Evolutionary conservation across 2,888 invertebrate genomes (phyloP).

Genomic region (Chironomus riparius): DNA sequence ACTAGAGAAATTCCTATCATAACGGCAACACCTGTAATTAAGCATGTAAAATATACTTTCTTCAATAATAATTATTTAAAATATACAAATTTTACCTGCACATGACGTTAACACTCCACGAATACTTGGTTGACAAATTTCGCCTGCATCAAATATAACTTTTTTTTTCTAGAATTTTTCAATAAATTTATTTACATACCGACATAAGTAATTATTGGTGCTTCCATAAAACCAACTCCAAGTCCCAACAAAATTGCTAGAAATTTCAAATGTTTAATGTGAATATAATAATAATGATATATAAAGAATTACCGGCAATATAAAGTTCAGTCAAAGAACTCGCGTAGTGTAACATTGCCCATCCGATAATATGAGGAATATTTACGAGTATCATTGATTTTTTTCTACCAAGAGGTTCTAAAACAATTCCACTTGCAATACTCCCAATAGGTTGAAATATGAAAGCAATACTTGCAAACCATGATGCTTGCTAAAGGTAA

Average conservation of each 20-base stretch:
- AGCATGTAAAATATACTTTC: background rate
- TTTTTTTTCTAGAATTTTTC: too few relatives aligned
- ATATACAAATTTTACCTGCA: constrained; percentile 32
- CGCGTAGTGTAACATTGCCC: constrained; percentile 49
- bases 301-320: constrained; percentile 4
- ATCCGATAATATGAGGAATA: constrained; percentile 49
- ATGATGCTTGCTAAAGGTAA: constrained; percentile 37
- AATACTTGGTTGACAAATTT: constrained; percentile 48
- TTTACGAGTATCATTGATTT: constrained; percentile 49
- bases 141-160: constrained; percentile 33
- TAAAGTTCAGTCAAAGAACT: constrained; percentile 37
- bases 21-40: constrained; percentile 33
- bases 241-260: constrained; percentile 46
- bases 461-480: constrained; percentile 43
- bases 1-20: constrained; percentile 47
- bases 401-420: constrained; percentile 49
- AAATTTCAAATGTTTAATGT: too few relatives aligned
- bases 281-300: too few relatives aligned
- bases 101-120: constrained; percentile 48
- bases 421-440: constrained; percentile 47
- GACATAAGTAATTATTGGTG: constrained; percentile 52
- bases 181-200: constrained; percentile 30
- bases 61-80: background rate
- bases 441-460: constrained; percentile 51
- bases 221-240: constrained; percentile 47